These are phyloP conservation scores for Spheniscus humboldti DNA, from an alignment of 2,797 vertebrate genomes.

Conservation along the genomic window DNA sequence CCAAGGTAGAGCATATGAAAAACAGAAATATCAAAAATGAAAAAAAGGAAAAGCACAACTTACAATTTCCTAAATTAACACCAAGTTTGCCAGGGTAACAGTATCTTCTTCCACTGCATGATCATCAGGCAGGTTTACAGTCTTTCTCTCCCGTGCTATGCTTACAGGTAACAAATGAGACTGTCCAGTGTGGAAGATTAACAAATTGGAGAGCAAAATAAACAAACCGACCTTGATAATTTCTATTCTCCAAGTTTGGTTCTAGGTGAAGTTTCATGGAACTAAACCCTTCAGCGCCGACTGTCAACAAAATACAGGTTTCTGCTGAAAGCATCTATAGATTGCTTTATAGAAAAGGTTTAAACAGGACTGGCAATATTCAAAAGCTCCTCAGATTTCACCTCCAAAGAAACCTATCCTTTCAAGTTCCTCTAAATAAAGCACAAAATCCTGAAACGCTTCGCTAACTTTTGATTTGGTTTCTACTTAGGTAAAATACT, in stretches of 20 bases:
- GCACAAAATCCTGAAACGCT: background rate
- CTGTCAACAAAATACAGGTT: background rate
- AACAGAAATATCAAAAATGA: background rate
- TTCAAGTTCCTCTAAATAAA: slow-evolving; percentile 21
- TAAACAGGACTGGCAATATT: slow-evolving; percentile 1
- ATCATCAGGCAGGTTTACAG: background rate
- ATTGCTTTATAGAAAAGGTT: background rate
- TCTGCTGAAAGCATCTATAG: background rate
- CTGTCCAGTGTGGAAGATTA: background rate
- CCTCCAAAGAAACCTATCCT: background rate
- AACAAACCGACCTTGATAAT: background rate
- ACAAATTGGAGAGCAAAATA: background rate
- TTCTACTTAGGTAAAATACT: background rate
- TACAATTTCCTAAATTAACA: background rate
- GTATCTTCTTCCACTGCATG: background rate
- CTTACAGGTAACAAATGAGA: background rate
- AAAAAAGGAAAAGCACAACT: background rate
- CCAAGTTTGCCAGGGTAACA: background rate
- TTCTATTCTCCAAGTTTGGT: background rate
- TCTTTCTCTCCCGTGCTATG: background rate
- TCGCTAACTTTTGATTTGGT: background rate
- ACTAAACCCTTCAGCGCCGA: background rate
- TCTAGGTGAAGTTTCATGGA: background rate
- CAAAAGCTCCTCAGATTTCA: background rate
- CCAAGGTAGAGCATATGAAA: background rate